Evolutionary conservation across 2,113 vertebrate species (phyloP).

Genomic region (Isichthys henryi): DNA sequence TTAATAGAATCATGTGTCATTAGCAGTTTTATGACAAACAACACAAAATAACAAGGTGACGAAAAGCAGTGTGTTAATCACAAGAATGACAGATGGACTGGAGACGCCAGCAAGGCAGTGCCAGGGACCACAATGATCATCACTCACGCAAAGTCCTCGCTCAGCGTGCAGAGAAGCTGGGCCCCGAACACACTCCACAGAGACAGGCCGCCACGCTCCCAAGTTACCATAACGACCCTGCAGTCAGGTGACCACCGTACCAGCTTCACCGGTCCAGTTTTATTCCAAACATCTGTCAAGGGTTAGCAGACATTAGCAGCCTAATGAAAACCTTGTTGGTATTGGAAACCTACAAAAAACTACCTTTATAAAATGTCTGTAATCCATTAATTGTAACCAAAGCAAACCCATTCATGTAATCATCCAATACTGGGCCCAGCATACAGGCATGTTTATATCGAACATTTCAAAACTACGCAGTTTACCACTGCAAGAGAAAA

Average conservation of each 20-base stretch:
- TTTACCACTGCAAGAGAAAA: not conserved
- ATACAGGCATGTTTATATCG: not conserved
- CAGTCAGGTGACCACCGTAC: conserved; percentile 94
- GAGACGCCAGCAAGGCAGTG: not conserved
- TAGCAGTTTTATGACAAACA: not conserved
- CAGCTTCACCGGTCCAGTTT: conserved; percentile 88
- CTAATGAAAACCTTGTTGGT: not conserved
- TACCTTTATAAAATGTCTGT: not conserved
- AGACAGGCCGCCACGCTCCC: conserved; percentile 89
- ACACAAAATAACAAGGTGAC: not conserved
- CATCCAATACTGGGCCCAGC: not conserved
- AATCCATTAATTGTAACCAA: not conserved
- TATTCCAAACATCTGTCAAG: conserved; percentile 86
- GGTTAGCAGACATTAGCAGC: not conserved
- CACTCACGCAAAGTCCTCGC: conserved; percentile 94
- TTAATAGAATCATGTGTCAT: not conserved
- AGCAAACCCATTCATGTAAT: not conserved
- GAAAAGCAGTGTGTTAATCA: not conserved
- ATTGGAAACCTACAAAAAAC: not conserved
- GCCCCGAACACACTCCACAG: conserved; percentile 98
- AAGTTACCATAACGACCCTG: conserved; percentile 89
- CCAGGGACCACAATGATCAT: not conserved
- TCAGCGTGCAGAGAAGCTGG: conserved; percentile 93
- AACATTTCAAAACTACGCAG: not conserved
- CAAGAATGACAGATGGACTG: not conserved